Conservation (phyloP, 2,113 vertebrate species). For the Indicator maculatus region DNA sequence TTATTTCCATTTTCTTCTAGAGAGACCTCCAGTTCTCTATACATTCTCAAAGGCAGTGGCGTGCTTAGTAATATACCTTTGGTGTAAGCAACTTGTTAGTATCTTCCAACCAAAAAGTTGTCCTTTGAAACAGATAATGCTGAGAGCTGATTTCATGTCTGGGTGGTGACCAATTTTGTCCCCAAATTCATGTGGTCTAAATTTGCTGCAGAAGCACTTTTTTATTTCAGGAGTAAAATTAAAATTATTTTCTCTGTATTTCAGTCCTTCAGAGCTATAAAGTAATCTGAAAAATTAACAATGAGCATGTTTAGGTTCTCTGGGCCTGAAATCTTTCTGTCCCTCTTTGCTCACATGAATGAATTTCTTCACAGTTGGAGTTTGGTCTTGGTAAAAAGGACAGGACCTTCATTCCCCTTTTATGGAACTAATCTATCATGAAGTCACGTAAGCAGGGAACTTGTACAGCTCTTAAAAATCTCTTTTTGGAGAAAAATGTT, state of each 20-base stretch:
- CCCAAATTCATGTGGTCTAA: not conserved
- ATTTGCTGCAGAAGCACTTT: not conserved
- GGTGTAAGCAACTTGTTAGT: not conserved
- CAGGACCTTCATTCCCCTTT: not conserved
- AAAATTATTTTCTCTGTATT: not conserved
- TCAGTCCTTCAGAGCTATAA: not conserved
- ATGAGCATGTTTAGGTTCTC: not conserved
- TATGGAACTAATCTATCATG: not conserved
- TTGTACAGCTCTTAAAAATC: not conserved
- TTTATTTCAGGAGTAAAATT: not conserved
- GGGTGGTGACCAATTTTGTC: not conserved
- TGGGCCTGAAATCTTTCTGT: not conserved
- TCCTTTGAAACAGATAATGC: not conserved
- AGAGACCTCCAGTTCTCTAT: not conserved
- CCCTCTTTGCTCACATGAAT: not conserved
- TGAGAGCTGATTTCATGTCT: constrained; percentile 9
- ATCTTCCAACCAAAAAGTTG: not conserved
- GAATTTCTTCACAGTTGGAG: not conserved
- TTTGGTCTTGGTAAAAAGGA: not conserved
- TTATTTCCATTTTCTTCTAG: not conserved
- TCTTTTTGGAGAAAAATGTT: not conserved
- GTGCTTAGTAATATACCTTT: not conserved
- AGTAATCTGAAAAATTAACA: not conserved
- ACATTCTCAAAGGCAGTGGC: not conserved
- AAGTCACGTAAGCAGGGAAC: not conserved